Conservation (phyloP, 2,113 vertebrate species). For the Amia ocellicauda region DNA sequence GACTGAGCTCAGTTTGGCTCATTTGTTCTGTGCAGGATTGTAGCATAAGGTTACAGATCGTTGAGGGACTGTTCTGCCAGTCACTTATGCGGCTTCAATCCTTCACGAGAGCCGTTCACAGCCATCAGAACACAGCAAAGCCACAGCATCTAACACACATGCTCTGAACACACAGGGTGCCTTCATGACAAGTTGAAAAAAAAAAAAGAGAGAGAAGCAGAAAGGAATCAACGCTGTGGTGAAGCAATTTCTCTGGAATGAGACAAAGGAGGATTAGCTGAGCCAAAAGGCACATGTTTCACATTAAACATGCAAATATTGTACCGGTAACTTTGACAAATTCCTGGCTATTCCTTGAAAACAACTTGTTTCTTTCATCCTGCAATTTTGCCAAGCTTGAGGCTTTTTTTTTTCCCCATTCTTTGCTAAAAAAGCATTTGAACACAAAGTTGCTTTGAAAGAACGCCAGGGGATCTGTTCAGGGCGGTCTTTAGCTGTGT, state of each 20-base stretch:
- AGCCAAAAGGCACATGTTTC: conserved; percentile 37
- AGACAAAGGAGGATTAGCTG: conserved; percentile 11
- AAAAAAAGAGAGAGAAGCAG: too few species aligned
- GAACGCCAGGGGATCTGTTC: conserved; percentile 46
- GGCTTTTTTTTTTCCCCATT: conserved; percentile 32
- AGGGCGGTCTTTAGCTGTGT: conserved; percentile 26
- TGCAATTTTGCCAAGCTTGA: conserved; percentile 45
- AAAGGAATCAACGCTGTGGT: background rate
- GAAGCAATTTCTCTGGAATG: conserved; percentile 6
- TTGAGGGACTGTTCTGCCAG: too few species aligned
- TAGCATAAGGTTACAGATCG: too few species aligned
- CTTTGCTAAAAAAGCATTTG: conserved; percentile 41
- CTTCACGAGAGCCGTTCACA: too few species aligned
- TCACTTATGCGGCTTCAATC: too few species aligned
- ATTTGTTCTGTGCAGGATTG: too few species aligned
- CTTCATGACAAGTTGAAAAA: too few species aligned
- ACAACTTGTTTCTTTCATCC: conserved; percentile 47
- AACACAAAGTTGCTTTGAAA: conserved; percentile 37
- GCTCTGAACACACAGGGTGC: too few species aligned
- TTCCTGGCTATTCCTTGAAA: conserved; percentile 33
- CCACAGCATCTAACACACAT: too few species aligned
- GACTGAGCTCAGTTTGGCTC: too few species aligned
- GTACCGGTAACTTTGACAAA: conserved; percentile 29
- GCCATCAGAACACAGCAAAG: too few species aligned
- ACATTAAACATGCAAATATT: conserved; percentile 45